phyloP scores from a whole-genome alignment of 1,140 invertebrate genomes.

The Helicoverpa zea region DNA sequence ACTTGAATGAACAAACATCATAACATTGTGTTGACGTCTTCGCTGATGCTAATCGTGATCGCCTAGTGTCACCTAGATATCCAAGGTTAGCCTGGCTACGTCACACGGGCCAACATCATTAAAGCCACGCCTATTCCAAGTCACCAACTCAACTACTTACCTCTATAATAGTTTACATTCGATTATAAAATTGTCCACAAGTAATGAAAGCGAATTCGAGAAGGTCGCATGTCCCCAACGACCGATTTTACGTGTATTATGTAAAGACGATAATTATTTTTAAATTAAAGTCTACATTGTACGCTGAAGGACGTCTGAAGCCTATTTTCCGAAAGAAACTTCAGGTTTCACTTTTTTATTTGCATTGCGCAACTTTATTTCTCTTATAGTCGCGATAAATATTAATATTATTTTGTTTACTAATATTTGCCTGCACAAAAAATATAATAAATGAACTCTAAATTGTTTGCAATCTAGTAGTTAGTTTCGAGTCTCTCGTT shows the following conservation, averaged over 20 bases:
- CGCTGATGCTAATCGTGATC: slow-evolving; percentile 3
- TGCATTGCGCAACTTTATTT: slow-evolving; percentile 1
- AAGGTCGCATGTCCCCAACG: slow-evolving; percentile 24
- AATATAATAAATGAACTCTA: background rate
- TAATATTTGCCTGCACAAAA: background rate
- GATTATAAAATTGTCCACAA: slow-evolving; percentile 36
- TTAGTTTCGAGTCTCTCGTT: slow-evolving; percentile 1
- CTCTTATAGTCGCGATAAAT: slow-evolving; percentile 8
- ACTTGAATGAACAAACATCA: slow-evolving; percentile 14
- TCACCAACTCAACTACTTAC: background rate
- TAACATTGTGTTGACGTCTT: slow-evolving; percentile 28
- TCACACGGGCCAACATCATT: slow-evolving; percentile 30
- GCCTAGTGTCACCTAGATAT: slow-evolving; percentile 34
- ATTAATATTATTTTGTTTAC: slow-evolving; percentile 7
- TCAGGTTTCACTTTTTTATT: slow-evolving; percentile 39
- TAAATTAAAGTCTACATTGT: slow-evolving; percentile 18
- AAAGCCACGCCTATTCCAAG: slow-evolving; percentile 35
- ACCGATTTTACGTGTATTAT: slow-evolving; percentile 19
- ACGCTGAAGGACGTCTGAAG: slow-evolving; percentile 28
- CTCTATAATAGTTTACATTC: slow-evolving; percentile 32
- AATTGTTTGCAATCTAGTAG: background rate
- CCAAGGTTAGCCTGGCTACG: slow-evolving; percentile 22
- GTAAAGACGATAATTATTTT: slow-evolving; percentile 31
- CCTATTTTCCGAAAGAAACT: slow-evolving; percentile 39
- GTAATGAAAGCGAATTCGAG: slow-evolving; percentile 25